Evolutionary conservation across 2,888 invertebrate genomes (phyloP), one percentile per base, ranked within the genome.

Genomic region (Dryadula phaetusa): DNA sequence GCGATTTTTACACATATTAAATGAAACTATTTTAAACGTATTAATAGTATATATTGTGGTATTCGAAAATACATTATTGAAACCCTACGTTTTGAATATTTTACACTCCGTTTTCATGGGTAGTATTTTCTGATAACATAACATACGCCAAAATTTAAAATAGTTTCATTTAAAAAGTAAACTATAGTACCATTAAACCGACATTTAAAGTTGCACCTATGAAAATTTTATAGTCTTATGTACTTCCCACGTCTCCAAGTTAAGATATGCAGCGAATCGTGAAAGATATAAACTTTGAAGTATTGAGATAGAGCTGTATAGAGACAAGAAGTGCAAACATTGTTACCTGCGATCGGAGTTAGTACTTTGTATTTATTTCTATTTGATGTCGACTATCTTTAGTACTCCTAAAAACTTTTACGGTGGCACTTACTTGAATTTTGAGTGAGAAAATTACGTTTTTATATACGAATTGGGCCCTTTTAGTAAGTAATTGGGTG

Each of bases 231-330:
- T 60, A 32, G 28, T 44, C n/a, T 32, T 16, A 28, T 44, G 46
- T 28, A 28, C 18, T 28, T 20, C 37, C 32, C 46, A 32, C 60
- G 60, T 46, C 7, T 60, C 32, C 28, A 60, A 60, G 60, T 65
- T 28, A 65, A 65, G 65, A 42, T 60, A 65, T 60, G 60, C 65
- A 65, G 7, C n/a, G 58, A 56, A 63, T 44, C 54, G 63, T 56
- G 46, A 60, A 42, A 49, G 56, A 25, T 47, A 65, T 60, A 65
- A 60, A 65, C 32, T 58, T 42, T 18, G 34, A 65, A 65, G 65
- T 65, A 52, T 58, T 46, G 49, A 52, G 60, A 20, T 49, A 49
- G 28, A 32, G 18, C 28, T 25, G 44, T 16, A 28, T 32, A 60
- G 7, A 32, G 46, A 60, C 44, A 32, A 44, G 32, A 28, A 44